Percentiles rank a stretch among this genome's conserved stretches.
phyloP scores from a whole-genome alignment of 2,113 vertebrate genomes.

The Motacilla tschutschensis region DNA sequence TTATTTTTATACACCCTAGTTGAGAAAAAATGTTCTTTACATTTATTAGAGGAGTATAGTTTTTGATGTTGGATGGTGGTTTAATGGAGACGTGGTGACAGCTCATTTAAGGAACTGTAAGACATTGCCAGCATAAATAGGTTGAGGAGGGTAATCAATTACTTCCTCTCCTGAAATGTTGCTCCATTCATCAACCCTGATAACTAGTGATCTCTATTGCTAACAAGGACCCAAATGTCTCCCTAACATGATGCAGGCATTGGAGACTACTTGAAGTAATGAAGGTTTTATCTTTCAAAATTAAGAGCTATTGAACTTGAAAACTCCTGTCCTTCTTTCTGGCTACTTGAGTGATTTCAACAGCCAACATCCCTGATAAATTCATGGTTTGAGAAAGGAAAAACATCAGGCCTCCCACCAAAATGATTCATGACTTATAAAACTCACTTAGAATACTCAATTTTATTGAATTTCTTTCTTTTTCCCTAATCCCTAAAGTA shows the following conservation, averaged over 20 bases:
- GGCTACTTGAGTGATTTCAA: neutral
- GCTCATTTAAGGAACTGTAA: neutral
- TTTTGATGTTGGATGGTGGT: constrained; percentile 24
- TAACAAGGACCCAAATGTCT: neutral
- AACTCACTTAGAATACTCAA: neutral
- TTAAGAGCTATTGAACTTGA: neutral
- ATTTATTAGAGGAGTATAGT: constrained; percentile 8
- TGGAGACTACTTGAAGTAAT: neutral
- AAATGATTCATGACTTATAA: neutral
- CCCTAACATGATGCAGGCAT: neutral
- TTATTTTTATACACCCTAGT: neutral
- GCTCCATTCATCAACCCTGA: neutral
- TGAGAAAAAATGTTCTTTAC: neutral
- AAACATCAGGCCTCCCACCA: neutral
- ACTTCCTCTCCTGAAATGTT: neutral
- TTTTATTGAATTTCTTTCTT: neutral
- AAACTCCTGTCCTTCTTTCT: neutral
- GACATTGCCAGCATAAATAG: constrained; percentile 1
- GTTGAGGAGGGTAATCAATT: constrained; percentile 21
- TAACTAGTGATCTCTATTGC: neutral
- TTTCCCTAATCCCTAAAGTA: neutral
- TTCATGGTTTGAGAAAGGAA: neutral
- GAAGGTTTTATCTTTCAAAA: neutral
- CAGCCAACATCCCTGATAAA: neutral
- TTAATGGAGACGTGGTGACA: constrained; percentile 27